A percentile compares a stretch with the other conserved stretches of the same genome.
These are phyloP conservation scores for Neopipo cinnamomea DNA, from an alignment of 2,113 vertebrate species.

Conservation along the genomic window DNA sequence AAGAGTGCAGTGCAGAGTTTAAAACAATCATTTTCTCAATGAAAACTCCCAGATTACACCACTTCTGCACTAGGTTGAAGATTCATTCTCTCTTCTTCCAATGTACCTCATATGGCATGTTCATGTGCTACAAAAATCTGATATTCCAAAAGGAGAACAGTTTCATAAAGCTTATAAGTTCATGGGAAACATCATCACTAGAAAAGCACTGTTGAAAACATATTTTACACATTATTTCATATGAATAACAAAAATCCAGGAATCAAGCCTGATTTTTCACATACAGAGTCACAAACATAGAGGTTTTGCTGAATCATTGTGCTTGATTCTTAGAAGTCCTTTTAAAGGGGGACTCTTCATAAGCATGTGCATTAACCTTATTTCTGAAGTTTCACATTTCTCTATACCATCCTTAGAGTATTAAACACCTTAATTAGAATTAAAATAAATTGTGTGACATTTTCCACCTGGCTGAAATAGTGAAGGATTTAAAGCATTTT, in stretches of 20 bases:
- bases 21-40: not conserved
- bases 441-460: not conserved
- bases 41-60: not conserved
- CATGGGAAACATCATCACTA: not conserved
- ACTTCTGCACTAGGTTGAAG: not conserved
- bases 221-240: not conserved
- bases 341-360: not conserved
- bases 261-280: not conserved
- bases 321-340: not conserved
- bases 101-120: fast-evolving
- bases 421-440: slow-evolving; percentile 16
- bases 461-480: not conserved
- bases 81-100: not conserved
- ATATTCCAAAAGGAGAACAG: not conserved
- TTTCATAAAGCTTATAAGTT: not conserved
- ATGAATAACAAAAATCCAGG: not conserved
- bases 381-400: not conserved
- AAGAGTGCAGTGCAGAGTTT: not conserved
- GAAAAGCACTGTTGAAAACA: not conserved
- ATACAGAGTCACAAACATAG: not conserved
- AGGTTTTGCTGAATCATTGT: slow-evolving; percentile 12
- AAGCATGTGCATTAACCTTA: not conserved
- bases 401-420: not conserved
- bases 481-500: not conserved
- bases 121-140: not conserved